Evolutionary conservation across 2,888 invertebrate species (phyloP), one percentile per base, ranked within the genome.

Genomic region (Cataglyphis cursor): DNA sequence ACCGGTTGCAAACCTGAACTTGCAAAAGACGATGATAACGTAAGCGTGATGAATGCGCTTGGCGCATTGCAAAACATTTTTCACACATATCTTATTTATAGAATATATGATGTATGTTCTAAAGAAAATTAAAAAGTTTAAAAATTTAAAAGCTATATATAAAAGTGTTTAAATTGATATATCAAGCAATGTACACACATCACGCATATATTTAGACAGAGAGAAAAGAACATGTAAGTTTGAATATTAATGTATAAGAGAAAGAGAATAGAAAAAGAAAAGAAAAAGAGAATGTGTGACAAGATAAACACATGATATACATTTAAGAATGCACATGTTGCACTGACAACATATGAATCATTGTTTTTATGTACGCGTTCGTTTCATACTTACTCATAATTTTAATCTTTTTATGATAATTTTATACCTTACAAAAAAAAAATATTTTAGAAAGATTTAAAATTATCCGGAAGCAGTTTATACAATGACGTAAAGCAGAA

Each of bases 1-100:
- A 31, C 64, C 31, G 75, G 1, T 1, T 28, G 24, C 24, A 28
- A 28, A 28, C 65, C 81, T 82, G 82, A 44, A 61, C 78, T 59
- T 31, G 59, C 78, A 59, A 72, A 70, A 61, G 72, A 44, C 70
- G 78, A 31, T 41, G 70, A 78, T 61, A 80, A 80, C 72, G 78
- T 54, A 59, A 80, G 72, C 72, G 44, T 80, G 72, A 80, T 80
- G 35, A 61, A 80, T 80, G 66, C 38, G 76, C 65, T 41, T 15
- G 51, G 54, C n/a, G 70, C 44, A 59, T 61, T 31, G 35, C 24
- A 35, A 44, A 59, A 59, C 21, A 35, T 9, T 80, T 75, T 68
- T 80, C 41, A 35, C 31, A 35, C 31, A 18, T 35, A 70, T 59
- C 18, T 72, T 72, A 44, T 80, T 78, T 70, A 70, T 35, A 48